These are phyloP conservation scores for Bombus cullumanus DNA, from an alignment of 1,140 invertebrate genomes.

Conservation along the genomic window DNA sequence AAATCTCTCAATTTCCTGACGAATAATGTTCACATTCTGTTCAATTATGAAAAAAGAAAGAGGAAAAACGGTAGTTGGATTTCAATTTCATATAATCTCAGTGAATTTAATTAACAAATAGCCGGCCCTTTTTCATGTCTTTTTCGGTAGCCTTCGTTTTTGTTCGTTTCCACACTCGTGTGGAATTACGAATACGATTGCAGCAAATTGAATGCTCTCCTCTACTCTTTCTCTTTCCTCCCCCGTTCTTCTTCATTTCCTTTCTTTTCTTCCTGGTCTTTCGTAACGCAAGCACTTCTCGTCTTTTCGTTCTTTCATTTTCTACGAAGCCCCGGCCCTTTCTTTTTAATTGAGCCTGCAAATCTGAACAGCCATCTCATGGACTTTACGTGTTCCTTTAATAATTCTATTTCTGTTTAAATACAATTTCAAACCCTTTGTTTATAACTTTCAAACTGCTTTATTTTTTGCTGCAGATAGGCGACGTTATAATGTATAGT, in stretches of 20 bases:
- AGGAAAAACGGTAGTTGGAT: neutral
- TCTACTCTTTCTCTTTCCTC: neutral
- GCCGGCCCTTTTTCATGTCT: neutral
- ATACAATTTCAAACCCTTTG: neutral
- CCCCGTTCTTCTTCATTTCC: constrained; percentile 13
- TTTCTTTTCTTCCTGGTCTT: neutral
- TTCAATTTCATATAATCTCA: neutral
- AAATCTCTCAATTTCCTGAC: neutral
- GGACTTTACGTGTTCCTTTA: neutral
- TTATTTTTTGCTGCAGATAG: neutral
- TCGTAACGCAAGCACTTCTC: constrained; percentile 22
- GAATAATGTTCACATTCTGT: neutral
- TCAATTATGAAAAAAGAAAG: neutral
- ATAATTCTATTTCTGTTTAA: constrained; percentile 17
- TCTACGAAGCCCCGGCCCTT: neutral
- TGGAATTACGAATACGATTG: constrained; percentile 30
- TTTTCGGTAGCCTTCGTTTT: neutral
- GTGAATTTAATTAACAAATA: constrained; percentile 45
- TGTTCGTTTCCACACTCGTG: neutral
- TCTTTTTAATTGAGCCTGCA: constrained; percentile 30
- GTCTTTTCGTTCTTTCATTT: constrained; percentile 34
- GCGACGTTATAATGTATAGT: neutral
- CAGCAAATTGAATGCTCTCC: constrained; percentile 39
- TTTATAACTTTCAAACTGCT: neutral
- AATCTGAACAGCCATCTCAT: constrained; percentile 1